phyloP scores from a whole-genome alignment of 2,797 vertebrate species.

The Chaetodon trifasciatus region DNA sequence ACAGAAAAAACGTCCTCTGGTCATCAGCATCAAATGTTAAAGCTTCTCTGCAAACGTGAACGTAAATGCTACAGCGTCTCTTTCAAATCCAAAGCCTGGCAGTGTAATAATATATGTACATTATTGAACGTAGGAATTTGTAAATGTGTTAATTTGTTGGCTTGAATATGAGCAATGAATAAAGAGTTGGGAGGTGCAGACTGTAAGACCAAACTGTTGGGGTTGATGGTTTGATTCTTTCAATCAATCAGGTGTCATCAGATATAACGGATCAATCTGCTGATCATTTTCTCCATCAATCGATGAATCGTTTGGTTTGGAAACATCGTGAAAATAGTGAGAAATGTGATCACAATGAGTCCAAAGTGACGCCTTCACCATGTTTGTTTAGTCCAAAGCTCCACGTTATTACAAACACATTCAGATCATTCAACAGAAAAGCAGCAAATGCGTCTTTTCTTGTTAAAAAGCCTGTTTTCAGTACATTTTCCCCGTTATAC shows the following conservation, averaged over 20 bases:
- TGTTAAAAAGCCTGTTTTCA: too few relatives aligned
- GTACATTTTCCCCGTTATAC: too few relatives aligned
- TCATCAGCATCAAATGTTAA: background rate
- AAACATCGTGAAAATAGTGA: too few relatives aligned
- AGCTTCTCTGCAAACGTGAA: constrained; percentile 6
- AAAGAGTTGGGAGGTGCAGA: constrained; percentile 17
- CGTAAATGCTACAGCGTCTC: constrained; percentile 12
- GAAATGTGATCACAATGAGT: too few relatives aligned
- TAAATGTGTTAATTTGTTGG: constrained; percentile 24
- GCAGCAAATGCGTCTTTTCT: too few relatives aligned
- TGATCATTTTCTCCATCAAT: too few relatives aligned
- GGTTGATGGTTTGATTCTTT: background rate
- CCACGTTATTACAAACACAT: too few relatives aligned
- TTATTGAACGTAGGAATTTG: background rate
- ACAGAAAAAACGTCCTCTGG: background rate
- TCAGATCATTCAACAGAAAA: background rate
- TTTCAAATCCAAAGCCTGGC: background rate
- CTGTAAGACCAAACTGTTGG: background rate
- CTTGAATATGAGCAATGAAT: constrained; percentile 18
- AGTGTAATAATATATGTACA: background rate
- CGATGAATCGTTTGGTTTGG: too few relatives aligned
- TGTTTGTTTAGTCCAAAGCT: too few relatives aligned
- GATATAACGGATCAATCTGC: background rate
- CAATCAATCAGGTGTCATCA: background rate
- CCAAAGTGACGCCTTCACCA: too few relatives aligned